Evolutionary conservation across 2,888 invertebrate species (phyloP).

Genomic region (Abrostola triplasia): DNA sequence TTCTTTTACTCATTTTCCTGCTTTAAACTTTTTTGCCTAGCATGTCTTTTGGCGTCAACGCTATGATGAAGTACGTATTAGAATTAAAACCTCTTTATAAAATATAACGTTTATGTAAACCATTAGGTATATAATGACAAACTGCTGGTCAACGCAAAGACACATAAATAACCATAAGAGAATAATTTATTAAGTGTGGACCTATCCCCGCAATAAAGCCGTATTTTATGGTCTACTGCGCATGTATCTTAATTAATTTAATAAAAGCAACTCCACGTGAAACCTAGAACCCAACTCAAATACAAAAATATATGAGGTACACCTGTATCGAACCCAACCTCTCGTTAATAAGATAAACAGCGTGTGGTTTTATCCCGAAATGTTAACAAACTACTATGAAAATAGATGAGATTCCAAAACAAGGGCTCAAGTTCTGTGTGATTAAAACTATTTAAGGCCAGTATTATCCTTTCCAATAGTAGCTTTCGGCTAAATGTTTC

Average conservation of each 20-base stretch:
- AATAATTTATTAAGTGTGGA: conserved; percentile 42
- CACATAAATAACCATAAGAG: conserved; percentile 30
- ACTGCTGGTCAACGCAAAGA: conserved; percentile 17
- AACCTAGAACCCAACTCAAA: conserved; percentile 21
- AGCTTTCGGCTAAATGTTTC: conserved; percentile 8
- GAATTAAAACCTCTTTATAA: no score
- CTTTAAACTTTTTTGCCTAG: no score
- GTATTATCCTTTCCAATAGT: conserved; percentile 7
- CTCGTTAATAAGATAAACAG: conserved; percentile 63
- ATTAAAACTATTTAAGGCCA: conserved; percentile 43
- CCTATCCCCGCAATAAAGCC: conserved; percentile 12
- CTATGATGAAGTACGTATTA: no score
- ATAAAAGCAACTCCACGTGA: conserved; percentile 31
- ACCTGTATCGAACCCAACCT: conserved; percentile 36
- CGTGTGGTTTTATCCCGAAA: conserved; percentile 58
- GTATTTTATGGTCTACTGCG: conserved; percentile 41
- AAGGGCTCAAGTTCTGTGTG: conserved; percentile 35
- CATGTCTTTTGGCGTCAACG: no score
- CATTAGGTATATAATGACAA: neutral
- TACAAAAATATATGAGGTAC: conserved; percentile 38
- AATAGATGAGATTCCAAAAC: conserved; percentile 46
- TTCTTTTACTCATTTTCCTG: no score
- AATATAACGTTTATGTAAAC: no score
- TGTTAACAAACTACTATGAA: conserved; percentile 36
- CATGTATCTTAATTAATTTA: conserved; percentile 51